These are phyloP conservation scores for Gymnocephalus cernua DNA, from an alignment of 2,113 vertebrate genomes.

Conservation along the genomic window DNA sequence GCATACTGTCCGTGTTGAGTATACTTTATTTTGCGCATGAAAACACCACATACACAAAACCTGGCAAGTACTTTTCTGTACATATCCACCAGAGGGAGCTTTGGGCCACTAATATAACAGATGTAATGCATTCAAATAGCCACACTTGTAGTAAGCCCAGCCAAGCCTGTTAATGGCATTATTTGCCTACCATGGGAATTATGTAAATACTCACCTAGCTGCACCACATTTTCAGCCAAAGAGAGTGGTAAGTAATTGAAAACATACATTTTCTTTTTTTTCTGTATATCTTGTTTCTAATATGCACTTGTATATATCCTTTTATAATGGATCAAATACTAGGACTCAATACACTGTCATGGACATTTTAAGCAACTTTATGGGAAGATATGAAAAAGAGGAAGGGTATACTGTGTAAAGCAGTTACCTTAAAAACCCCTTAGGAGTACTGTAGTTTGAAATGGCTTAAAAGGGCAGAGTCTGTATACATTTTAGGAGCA, in stretches of 20 bases:
- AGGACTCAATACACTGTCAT: neutral
- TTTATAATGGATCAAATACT: neutral
- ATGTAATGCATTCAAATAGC: neutral
- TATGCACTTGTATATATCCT: neutral
- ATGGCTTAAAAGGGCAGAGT: neutral
- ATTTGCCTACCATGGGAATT: slow-evolving; percentile 27
- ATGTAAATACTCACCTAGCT: slow-evolving; percentile 29
- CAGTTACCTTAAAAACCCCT: neutral
- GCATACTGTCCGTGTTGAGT: neutral
- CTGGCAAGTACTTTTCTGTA: neutral
- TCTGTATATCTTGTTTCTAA: neutral
- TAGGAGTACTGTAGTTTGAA: neutral
- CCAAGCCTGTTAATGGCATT: neutral
- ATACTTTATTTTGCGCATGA: neutral
- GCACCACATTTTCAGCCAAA: neutral
- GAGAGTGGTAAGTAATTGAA: neutral
- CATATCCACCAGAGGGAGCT: slow-evolving; percentile 62
- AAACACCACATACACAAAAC: neutral
- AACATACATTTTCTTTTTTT: neutral
- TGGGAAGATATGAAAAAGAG: neutral
- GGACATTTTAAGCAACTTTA: neutral
- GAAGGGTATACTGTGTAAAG: neutral
- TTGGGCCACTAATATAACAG: neutral
- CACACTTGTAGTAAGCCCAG: neutral
- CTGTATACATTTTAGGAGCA: neutral